Base-by-base conservation (phyloP, 2,797 vertebrate genomes). In the Enteromius trimaculatus region DNA sequence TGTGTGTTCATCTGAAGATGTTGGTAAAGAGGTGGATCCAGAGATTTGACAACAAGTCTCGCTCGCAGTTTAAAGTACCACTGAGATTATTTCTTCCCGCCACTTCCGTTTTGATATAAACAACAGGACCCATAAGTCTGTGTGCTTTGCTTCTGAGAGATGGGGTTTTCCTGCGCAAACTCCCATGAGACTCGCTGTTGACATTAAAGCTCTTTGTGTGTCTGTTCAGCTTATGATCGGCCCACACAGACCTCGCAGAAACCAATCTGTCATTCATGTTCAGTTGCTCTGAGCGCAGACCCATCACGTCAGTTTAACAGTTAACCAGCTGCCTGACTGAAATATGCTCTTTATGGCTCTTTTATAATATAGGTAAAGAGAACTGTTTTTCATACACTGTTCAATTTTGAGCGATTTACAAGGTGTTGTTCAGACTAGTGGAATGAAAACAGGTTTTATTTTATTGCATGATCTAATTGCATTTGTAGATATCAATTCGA, bases 21-120 rank as follows among this genome's bases (percentile, higher is more conserved):
- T 55, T 55, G 79, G 71, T 34, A 69, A 51, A 31, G 19, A 49
- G 70, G 77, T 47, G 49, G 3, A 53, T 3, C 37, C 16, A 49
- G 65, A 53, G 8, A 44, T 9, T 19, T 13, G 9, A 42, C 80
- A 53, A 62, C 68, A 64, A 60, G 58, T 26, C 80, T 82, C 51
- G 13, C 70, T 86, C 4, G 2, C 58, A 58, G 71, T 37, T 58
- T 26, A 60, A 68, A 64, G 42, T 39, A 26, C 70, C 26, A 74
- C 60, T 17, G 64, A 66, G 13, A 23, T 53, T 66, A 79, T 86
- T 79, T 55, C 77, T 60, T 79, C 31, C 53, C n/a, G 9, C 31
- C n/a, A 4, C 55, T 81, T 71, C 68, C 62, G 26, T 77, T 65
- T 44, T 47, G 65, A 65, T 49, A 62, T 34, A 86, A 86, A 69